Base-by-base conservation (phyloP, 2,113 vertebrate species). In the Dendropsophus ebraccatus region DNA sequence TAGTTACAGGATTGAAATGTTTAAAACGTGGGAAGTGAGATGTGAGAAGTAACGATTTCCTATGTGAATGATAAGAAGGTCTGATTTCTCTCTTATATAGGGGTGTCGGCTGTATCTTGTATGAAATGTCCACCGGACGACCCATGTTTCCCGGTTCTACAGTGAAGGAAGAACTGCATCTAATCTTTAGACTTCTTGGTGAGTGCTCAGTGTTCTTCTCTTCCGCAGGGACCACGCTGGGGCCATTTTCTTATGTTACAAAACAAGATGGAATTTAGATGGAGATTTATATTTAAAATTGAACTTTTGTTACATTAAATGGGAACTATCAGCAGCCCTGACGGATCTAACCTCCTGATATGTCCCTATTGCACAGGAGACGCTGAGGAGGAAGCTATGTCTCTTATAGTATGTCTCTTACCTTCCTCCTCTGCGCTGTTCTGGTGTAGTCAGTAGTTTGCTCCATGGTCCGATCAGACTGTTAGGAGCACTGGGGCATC, bases 131-230 rank as follows among this genome's bases (percentile, higher is more conserved):
- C 35, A 97, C 97, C 0, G 97, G 97, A 13, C 94, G 96, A 54
- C 97, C 97, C 50, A 95, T 99, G 94, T 99, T 99, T 92, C 97
- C 97, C 0, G 97, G 97, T 62, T 97, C 97, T 82, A 98, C 97
- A 0, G 95, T 99, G 86, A 99, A 99, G 87, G 97, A 99, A 83
- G 97, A 99, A 90, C 94, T 99, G 23, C 96, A 99, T 88, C 91
- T 98, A 54, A 94, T 99, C 89, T 99, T 99, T 89, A 94, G 96
- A 62, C 94, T 98, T 87, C 90, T 96, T 23, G 95, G 95, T 96
- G 91, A 94, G 93, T 47, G 70, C 72, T 87, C 87, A 17, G 60
- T 14, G 45, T 83, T 41, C 56, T 16, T 0, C 3, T 0, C 25
- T 9, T 16, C 90, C 92, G 69, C 89, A 49, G 91, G 89, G 81